Base-by-base conservation (phyloP, 2,888 invertebrate genomes). In the Mycalesis mineus region DNA sequence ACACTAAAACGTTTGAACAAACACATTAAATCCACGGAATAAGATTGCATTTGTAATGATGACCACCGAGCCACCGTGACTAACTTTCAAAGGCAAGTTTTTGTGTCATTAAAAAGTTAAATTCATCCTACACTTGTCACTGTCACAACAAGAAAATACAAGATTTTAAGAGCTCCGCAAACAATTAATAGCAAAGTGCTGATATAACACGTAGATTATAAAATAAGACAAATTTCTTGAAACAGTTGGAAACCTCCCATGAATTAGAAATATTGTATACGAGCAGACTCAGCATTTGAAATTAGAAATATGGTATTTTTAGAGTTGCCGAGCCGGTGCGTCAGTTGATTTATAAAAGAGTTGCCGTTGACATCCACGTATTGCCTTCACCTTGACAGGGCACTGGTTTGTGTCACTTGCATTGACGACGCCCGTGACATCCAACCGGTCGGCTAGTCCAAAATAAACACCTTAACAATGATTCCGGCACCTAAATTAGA, bases 321-420 rank as follows among this genome's bases (percentile, higher is more conserved):
- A 73, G 70, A 65, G 60, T 63, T 17, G 65, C 61, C 69, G 63
- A 68, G 62, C 62, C 66, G 68, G 71, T 77, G 76, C 78, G 78
- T 80, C 77, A 79, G 69, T 76, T 80, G 75, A 80, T 83, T 79
- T 79, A 79, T 81, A 81, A 75, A 74, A 73, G 65, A 73, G 72
- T 75, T 77, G 81, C 80, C 80, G 73, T 72, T 80, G 82, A 77
- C 76, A 71, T 74, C 66, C 71, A 71, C 70, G 69, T 67, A 65
- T 82, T 76, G 83, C 88, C 89, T 88, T 88, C 86, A 88, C 89
- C 89, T 88, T 88, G 85, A 70, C 73, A 64, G 68, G 72, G 70
- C 69, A 72, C 81, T 88, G 88, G 73, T 75, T 84, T 77, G 75
- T 82, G 79, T 85, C 87, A 82, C 70, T 71, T 73, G 74, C 79